Conservation (phyloP, 1,140 invertebrate species). For the Hetaerina americana region DNA sequence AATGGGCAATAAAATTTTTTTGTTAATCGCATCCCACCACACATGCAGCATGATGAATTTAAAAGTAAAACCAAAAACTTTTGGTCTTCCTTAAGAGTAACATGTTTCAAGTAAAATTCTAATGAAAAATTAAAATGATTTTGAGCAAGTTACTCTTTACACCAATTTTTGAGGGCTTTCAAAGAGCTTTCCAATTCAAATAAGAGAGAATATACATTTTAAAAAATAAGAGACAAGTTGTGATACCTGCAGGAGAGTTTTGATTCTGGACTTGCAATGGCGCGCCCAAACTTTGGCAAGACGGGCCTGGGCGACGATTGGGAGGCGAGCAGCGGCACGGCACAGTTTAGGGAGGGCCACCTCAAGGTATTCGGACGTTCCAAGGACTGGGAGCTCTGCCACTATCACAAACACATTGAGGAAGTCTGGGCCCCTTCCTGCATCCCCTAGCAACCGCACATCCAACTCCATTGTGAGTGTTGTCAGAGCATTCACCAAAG, state of each 20-base stretch:
- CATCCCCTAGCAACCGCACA: constrained; percentile 40
- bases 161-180: no score
- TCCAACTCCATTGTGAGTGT: constrained; percentile 63
- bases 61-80: no score
- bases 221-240: background rate
- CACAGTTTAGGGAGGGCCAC: constrained; percentile 68
- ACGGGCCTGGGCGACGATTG: constrained; percentile 62
- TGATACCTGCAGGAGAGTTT: constrained; percentile 42
- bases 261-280: constrained; percentile 53
- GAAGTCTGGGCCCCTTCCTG: constrained; percentile 34
- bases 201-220: no score
- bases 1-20: no score
- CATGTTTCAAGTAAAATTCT: no score
- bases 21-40: no score
- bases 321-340: constrained; percentile 56
- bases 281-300: constrained; percentile 65
- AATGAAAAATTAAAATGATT: no score
- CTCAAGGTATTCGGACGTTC: constrained; percentile 68
- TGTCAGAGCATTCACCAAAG: constrained; percentile 66
- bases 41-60: no score
- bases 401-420: constrained; percentile 74
- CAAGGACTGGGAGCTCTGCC: constrained; percentile 73
- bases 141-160: no score
- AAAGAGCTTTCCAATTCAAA: no score
- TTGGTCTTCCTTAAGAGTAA: no score